These are phyloP conservation scores for Acrobasis consociella DNA, from an alignment of 2,888 invertebrate genomes.

Conservation along the genomic window DNA sequence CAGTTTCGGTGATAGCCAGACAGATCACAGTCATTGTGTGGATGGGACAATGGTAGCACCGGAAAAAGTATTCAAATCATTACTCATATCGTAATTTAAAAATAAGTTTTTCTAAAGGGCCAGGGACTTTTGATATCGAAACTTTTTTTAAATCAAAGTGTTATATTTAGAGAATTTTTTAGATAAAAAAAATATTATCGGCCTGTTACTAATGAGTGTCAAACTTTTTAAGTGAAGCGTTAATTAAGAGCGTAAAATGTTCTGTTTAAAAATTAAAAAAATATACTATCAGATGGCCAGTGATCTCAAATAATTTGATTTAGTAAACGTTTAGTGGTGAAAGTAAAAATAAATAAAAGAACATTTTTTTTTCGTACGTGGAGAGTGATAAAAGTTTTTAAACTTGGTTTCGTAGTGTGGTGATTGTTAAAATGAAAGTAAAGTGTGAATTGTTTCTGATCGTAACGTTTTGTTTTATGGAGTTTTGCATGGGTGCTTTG, in stretches of 20 bases:
- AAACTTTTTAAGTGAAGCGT: no score
- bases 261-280: no score
- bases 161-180: not conserved
- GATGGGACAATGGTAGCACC: slow-evolving; percentile 39
- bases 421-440: slow-evolving; percentile 5
- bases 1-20: slow-evolving; percentile 46
- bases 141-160: not conserved
- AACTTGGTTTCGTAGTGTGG: not conserved
- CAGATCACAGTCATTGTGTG: slow-evolving; percentile 39
- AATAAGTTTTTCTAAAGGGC: slow-evolving; percentile 4
- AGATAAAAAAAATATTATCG: no score
- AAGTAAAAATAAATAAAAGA: no score
- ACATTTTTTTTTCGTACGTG: no score
- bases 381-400: no score
- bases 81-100: slow-evolving; percentile 4
- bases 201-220: no score
- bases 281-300: no score
- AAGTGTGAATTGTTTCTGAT: slow-evolving; percentile 18
- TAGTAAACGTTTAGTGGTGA: no score
- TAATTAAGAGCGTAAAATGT: no score
- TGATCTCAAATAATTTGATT: no score
- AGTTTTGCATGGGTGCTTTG: slow-evolving; percentile 30
- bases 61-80: slow-evolving; percentile 23
- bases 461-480: slow-evolving; percentile 34
- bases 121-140: slow-evolving; percentile 1